Conservation (phyloP, 92 coral and sea anemone species). For the Epizoanthus illoricatus region DNA sequence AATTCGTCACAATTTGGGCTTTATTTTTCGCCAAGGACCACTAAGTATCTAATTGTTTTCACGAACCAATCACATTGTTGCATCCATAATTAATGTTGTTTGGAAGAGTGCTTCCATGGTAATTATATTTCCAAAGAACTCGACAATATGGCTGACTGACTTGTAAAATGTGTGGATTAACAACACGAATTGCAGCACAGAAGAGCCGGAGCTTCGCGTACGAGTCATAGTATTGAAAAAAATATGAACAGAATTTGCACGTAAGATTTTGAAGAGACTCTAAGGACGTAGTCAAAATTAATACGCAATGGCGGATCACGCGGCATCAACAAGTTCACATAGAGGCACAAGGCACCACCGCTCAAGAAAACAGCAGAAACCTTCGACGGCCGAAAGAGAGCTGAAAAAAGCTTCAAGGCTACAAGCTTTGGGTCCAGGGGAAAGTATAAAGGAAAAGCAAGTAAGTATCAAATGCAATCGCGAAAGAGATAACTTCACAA, state of each 20-base stretch:
- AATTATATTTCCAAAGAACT: slow-evolving; percentile 50
- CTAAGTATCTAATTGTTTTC: slow-evolving; percentile 35
- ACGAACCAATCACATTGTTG: slow-evolving; percentile 61
- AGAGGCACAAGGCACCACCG: slow-evolving; percentile 72
- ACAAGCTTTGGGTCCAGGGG: slow-evolving; percentile 95
- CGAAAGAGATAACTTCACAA: background rate
- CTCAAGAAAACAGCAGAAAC: slow-evolving; percentile 86
- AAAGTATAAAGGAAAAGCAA: slow-evolving; percentile 95
- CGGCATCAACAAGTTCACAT: slow-evolving; percentile 26
- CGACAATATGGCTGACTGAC: slow-evolving; percentile 54
- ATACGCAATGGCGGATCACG: slow-evolving; percentile 52
- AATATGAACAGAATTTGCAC: background rate
- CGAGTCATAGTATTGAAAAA: background rate
- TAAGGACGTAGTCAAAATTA: background rate
- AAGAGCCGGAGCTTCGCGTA: background rate
- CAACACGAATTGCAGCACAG: background rate
- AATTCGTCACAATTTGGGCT: background rate
- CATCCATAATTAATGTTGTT: slow-evolving; percentile 92
- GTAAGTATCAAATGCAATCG: slow-evolving; percentile 45
- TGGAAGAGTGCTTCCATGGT: slow-evolving; percentile 85
- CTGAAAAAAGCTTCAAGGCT: slow-evolving; percentile 95
- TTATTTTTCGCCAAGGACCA: background rate
- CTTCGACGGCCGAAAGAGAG: slow-evolving; percentile 93
- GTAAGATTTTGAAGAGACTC: background rate
- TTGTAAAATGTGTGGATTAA: slow-evolving; percentile 32